Base-by-base conservation (phyloP, 2,888 invertebrate genomes). In the Xestobium rufovillosum region DNA sequence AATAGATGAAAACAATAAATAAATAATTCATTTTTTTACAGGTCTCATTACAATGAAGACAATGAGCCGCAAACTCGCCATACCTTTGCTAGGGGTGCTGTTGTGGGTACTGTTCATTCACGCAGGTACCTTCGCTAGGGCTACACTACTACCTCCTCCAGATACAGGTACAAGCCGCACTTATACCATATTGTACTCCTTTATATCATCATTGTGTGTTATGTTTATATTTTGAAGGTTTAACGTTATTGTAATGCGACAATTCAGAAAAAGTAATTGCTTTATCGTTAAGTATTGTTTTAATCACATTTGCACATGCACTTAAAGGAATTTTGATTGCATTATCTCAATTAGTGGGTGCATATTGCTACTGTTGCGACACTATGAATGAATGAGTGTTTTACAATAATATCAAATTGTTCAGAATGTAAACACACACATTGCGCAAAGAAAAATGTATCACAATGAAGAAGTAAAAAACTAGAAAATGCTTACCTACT, bases 71-170 rank as follows among this genome's bases (percentile, higher is more conserved):
- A 46, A 48, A 32, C 33, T 47, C 19, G 44, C 47, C 34, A 45
- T 50, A 41, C 47, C 45, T 31, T 36, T 50, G 32, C 29, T 48
- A 37, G 48, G 44, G 28, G 36, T 48, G 33, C 42, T 50, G 34
- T 38, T 50, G n/a, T 50, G 48, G 47, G 41, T 50, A 28, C 33
- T 48, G 15, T 45, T 42, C 28, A 43, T 45, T 36, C 47, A 50
- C 41, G 41, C 43, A 39, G 43, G 50, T 36, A 45, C 46, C 33
- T 49, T 48, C 39, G 44, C 36, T 29, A 34, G 42, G 34, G 51
- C 44, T 35, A 39, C 44, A 27, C 38, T 44, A 33, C 43, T 46
- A 11, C 46, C 48, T 10, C 43, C 34, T 15, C 45, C 45, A 14
- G 33, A 36, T 14, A 46, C 46, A 44, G 48, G 48, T 48, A 43